Base-by-base conservation (phyloP, 2,797 vertebrate genomes). In the Clarias laeviceps region DNA sequence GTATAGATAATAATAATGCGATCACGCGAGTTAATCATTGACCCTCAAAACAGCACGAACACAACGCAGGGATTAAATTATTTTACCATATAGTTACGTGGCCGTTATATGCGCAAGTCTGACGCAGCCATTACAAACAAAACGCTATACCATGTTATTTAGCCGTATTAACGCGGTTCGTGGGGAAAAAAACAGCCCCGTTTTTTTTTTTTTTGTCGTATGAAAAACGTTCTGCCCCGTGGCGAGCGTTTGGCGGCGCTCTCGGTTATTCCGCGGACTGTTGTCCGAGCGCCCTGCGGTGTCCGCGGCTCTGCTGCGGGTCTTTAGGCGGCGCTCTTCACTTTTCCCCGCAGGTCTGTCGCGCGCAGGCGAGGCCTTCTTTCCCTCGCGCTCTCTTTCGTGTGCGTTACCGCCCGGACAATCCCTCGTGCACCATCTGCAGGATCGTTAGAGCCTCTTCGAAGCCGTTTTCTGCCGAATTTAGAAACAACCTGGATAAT, bases 291-390 rank as follows among this genome's bases (percentile, higher is more conserved):
- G 90, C 91, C 95, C 94, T 93, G 95, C 73, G 73, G 91, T 94
- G 92, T 94, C 94, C 93, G 93, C 90, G 61, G 93, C 83, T 66
- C 85, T 66, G 79, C 90, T 88, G 88, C 89, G 88, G 94, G 95
- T 88, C 89, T 95, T 96, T 94, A 95, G 96, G 88, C 96, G 96
- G 96, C 96, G 96, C 96, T 96, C 94, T 94, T 91, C 93, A 94
- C 92, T 95, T 96, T 95, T 94, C 87, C 65, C 94, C 95, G 94
- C 87, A 95, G 94, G 94, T 96, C 92, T 93, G 82, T 80, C 64
- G 86, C 90, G 87, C 56, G 80, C 69, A 84, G 90, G 88, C 88
- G 93, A 94, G 95, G 95, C 94, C 95, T 94, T 92, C 94, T 94
- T 93, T 88, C 90, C 90, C 59, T n/a, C 74, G 45, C 45, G 45